Evolutionary conservation across 2,113 vertebrate genomes (phyloP).

Genomic region (Neotoma lepida): DNA sequence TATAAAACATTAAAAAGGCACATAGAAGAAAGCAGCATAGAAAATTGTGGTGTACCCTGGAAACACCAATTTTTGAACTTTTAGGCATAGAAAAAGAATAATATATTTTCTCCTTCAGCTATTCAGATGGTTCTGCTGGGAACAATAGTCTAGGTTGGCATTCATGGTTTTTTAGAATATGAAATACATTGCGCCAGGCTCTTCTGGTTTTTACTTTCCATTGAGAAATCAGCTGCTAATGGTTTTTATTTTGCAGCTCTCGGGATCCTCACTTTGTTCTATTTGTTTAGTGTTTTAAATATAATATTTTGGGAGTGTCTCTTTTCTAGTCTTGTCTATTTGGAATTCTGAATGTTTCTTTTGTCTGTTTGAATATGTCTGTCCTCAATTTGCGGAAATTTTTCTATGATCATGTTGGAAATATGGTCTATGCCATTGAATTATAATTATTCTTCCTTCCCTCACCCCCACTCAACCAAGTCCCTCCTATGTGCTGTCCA

Average conservation of each 20-base stretch:
- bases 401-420: neutral
- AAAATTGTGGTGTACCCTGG: neutral
- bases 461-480: fast-evolving
- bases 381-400: neutral
- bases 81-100: neutral
- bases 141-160: neutral
- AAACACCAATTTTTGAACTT: neutral
- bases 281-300: neutral
- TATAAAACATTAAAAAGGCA: neutral
- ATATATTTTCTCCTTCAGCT: neutral
- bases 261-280: neutral
- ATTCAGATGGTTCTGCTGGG: neutral
- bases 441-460: neutral
- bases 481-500: neutral
- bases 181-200: neutral
- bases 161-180: neutral
- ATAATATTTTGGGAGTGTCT: neutral
- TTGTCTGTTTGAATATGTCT: neutral
- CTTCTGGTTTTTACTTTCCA: neutral
- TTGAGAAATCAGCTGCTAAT: neutral
- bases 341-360: neutral
- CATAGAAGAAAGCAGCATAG: neutral
- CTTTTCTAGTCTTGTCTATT: neutral
- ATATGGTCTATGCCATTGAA: neutral
- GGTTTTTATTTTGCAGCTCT: neutral